Conservation (phyloP, 2,888 invertebrate genomes). For the Cryptocheilus praepositus region DNA sequence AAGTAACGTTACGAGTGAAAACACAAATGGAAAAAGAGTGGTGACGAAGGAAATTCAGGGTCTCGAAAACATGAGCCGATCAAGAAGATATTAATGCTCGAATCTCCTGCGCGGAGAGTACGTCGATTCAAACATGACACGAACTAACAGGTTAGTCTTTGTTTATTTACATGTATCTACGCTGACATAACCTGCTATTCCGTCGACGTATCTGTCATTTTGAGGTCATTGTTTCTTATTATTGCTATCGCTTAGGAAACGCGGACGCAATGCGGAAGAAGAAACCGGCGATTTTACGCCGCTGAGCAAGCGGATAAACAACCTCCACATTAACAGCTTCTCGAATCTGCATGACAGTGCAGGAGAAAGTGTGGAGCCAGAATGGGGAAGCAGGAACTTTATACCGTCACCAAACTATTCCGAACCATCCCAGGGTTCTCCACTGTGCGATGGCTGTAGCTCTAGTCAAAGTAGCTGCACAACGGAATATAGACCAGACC, state of each 20-base stretch:
- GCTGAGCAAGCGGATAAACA: slow-evolving; percentile 92
- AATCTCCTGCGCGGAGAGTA: not conserved
- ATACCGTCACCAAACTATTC: slow-evolving; percentile 70
- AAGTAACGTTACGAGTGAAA: too few relatives aligned
- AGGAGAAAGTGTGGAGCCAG: slow-evolving; percentile 61
- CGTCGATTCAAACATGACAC: slow-evolving; percentile 57
- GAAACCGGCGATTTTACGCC: slow-evolving; percentile 90
- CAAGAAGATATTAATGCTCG: too few relatives aligned
- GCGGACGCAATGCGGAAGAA: slow-evolving; percentile 82
- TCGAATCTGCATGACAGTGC: slow-evolving; percentile 61
- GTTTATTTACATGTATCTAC: slow-evolving; percentile 51
- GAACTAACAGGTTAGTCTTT: slow-evolving; percentile 69
- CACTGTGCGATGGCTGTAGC: slow-evolving; percentile 66
- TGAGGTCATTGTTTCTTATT: slow-evolving; percentile 15
- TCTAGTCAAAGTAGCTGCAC: slow-evolving; percentile 66
- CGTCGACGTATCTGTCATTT: not conserved
- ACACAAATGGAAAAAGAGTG: too few relatives aligned
- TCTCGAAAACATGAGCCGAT: too few relatives aligned
- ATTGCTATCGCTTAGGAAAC: slow-evolving; percentile 79
- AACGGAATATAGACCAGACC: slow-evolving; percentile 83
- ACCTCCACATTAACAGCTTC: slow-evolving; percentile 85
- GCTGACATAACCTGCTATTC: slow-evolving; percentile 25
- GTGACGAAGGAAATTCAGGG: too few relatives aligned
- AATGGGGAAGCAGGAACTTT: slow-evolving; percentile 65
- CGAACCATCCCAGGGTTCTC: slow-evolving; percentile 69